Conservation (phyloP, 2,888 invertebrate species). For the Nysson spinosus region DNA sequence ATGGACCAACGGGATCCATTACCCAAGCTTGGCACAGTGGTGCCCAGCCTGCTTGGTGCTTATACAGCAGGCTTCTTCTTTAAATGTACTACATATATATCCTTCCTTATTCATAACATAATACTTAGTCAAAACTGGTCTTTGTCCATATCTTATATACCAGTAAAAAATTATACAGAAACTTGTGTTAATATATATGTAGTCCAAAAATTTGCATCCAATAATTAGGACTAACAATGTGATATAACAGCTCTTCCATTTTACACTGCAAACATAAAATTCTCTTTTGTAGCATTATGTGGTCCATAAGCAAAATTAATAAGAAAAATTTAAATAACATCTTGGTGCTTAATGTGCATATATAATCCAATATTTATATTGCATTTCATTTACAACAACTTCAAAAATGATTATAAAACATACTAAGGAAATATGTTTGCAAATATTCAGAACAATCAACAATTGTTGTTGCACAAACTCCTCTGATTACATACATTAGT, state of each 20-base stretch:
- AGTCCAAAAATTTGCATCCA: constrained; percentile 27
- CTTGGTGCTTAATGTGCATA: no score
- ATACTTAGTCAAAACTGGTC: constrained; percentile 38
- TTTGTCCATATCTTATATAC: constrained; percentile 21
- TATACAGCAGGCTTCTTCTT: constrained; percentile 55
- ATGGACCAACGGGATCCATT: constrained; percentile 95
- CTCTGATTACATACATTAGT: no score
- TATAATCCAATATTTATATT: neutral
- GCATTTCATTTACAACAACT: neutral
- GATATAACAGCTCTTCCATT: constrained; percentile 36
- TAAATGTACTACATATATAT: constrained; percentile 42
- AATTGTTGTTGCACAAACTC: no score
- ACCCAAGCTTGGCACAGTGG: constrained; percentile 67
- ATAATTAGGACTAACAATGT: constrained; percentile 24
- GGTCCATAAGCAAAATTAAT: neutral
- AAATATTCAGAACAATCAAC: neutral
- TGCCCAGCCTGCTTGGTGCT: constrained; percentile 63
- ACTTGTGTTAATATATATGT: constrained; percentile 29
- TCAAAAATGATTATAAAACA: neutral
- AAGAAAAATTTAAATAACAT: no score
- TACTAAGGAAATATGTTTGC: neutral
- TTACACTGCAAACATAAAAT: constrained; percentile 50
- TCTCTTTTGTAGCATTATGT: neutral
- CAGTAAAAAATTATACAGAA: constrained; percentile 23
- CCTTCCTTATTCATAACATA: constrained; percentile 64